Evolutionary conservation across 2,113 vertebrate genomes (phyloP).

Genomic region (Vanacampus margaritifer): DNA sequence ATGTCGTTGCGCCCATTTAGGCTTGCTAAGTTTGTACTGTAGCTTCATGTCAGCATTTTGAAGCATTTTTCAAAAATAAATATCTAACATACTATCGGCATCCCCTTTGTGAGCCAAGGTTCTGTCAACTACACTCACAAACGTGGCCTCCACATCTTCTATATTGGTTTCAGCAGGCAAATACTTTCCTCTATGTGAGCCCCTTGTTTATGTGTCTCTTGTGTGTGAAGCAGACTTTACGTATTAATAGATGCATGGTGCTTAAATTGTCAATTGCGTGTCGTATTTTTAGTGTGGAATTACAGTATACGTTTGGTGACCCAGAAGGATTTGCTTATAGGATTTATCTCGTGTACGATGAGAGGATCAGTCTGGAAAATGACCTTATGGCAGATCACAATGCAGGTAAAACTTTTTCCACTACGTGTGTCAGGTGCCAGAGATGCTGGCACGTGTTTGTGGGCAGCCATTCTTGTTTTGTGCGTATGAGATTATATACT

Average conservation of each 20-base stretch:
- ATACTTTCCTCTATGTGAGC: slow-evolving; percentile 36
- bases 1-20: background rate
- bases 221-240: slow-evolving; percentile 12
- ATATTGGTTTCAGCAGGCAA: slow-evolving; percentile 13
- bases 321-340: slow-evolving; percentile 51
- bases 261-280: slow-evolving; percentile 22
- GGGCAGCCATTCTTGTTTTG: slow-evolving; percentile 2
- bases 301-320: slow-evolving; percentile 43
- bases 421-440: background rate
- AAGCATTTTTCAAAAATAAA: background rate
- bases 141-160: background rate
- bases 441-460: background rate
- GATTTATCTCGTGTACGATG: slow-evolving; percentile 45
- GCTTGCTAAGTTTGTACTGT: background rate
- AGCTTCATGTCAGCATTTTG: background rate
- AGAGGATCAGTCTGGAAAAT: slow-evolving; percentile 50
- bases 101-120: background rate
- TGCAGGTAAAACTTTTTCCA: slow-evolving; percentile 49
- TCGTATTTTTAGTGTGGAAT: slow-evolving; percentile 53
- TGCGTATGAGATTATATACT: background rate
- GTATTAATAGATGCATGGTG: slow-evolving; percentile 43
- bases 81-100: background rate
- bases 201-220: slow-evolving; percentile 39
- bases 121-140: background rate
- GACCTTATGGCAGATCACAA: slow-evolving; percentile 28